Conservation (phyloP, 2,888 invertebrate genomes). For the Drosophila aldrichi region DNA sequence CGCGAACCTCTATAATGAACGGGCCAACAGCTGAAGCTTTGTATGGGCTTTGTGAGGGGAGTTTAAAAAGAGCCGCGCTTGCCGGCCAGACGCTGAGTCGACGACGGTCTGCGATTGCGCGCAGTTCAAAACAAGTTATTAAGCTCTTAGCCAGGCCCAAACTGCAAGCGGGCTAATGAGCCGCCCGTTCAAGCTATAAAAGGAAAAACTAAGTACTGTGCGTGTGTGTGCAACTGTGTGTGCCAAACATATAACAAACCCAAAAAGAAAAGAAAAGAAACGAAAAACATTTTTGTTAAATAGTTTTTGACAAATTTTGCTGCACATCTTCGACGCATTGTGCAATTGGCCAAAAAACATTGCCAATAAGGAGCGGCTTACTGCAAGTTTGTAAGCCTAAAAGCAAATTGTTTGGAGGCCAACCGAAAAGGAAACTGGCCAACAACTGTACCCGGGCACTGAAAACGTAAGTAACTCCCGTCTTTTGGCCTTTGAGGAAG, state of each 20-base stretch:
- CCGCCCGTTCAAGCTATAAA: slow-evolving; percentile 29
- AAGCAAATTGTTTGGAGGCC: slow-evolving; percentile 27
- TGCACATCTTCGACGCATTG: slow-evolving; percentile 52
- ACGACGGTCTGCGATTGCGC: slow-evolving; percentile 80
- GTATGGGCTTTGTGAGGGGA: slow-evolving; percentile 33
- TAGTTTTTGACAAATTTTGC: slow-evolving; percentile 36
- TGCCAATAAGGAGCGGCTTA: slow-evolving; percentile 55
- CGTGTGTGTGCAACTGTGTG: slow-evolving; percentile 51
- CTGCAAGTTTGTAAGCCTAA: slow-evolving; percentile 16
- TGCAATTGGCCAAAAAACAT: slow-evolving; percentile 56
- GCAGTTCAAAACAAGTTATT: slow-evolving; percentile 64
- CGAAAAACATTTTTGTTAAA: slow-evolving; percentile 15
- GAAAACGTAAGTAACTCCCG: slow-evolving; percentile 56
- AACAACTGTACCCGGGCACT: slow-evolving; percentile 33
- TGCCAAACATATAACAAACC: slow-evolving; percentile 13
- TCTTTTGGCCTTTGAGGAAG: slow-evolving; percentile 63
- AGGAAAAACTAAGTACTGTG: slow-evolving; percentile 44
- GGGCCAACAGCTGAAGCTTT: slow-evolving; percentile 20
- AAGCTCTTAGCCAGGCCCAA: slow-evolving; percentile 30
- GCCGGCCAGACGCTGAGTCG: slow-evolving; percentile 71
- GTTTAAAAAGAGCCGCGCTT: slow-evolving; percentile 76
- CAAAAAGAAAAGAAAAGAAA: slow-evolving; percentile 2
- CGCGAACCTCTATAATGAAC: slow-evolving; percentile 23
- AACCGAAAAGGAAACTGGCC: slow-evolving; percentile 63
- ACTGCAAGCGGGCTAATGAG: slow-evolving; percentile 35